These are phyloP conservation scores for Callosobruchus maculatus DNA, from an alignment of 2,888 invertebrate species.

Conservation along the genomic window DNA sequence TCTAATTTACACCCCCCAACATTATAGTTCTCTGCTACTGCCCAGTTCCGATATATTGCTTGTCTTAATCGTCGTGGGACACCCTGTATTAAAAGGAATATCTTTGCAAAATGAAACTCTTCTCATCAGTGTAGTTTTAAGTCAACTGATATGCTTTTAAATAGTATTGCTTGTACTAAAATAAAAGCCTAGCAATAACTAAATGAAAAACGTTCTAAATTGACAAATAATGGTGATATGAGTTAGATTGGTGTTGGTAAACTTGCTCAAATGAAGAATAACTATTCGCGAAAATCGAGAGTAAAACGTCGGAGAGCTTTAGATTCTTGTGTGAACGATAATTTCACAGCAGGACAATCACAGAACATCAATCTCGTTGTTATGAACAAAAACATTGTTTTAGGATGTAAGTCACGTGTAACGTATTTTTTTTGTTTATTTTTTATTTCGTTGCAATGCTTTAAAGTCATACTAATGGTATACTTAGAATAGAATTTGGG, in stretches of 20 bases:
- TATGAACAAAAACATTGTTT: background rate
- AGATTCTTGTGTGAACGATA: background rate
- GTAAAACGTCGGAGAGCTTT: background rate
- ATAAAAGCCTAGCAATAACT: slow-evolving; percentile 3
- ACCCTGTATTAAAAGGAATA: too few relatives aligned
- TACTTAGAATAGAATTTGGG: background rate
- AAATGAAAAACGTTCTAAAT: slow-evolving; percentile 6
- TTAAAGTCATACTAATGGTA: slow-evolving; percentile 2
- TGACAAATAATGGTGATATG: slow-evolving; percentile 9
- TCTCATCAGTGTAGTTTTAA: background rate
- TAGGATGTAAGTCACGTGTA: background rate
- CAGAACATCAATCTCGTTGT: background rate
- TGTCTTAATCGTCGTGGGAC: too few relatives aligned
- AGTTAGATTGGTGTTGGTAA: background rate
- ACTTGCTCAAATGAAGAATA: background rate
- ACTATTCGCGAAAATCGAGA: background rate
- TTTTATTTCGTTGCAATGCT: slow-evolving; percentile 13
- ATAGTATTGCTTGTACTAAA: background rate
- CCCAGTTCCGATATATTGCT: too few relatives aligned
- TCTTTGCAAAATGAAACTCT: background rate
- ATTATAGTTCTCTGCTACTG: too few relatives aligned
- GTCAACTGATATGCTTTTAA: background rate
- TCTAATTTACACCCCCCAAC: too few relatives aligned
- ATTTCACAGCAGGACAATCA: background rate
- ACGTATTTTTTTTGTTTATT: background rate